These are phyloP conservation scores for Hydrochoerus hydrochaeris DNA, from an alignment of 2,113 vertebrate genomes.

Conservation along the genomic window DNA sequence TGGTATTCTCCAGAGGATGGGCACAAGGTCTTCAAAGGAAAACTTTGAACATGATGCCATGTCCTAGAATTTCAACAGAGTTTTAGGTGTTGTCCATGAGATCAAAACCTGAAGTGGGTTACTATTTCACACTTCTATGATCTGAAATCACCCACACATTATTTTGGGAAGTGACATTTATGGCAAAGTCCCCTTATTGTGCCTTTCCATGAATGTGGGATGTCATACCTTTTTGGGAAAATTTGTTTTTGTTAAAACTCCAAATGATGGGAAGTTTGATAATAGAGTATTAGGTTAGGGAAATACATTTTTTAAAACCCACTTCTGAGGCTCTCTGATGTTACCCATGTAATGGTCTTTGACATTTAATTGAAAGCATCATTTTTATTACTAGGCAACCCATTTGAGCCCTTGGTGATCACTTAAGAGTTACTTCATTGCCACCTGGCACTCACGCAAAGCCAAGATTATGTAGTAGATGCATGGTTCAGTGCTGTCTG, in stretches of 20 bases:
- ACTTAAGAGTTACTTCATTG: constrained; percentile 67
- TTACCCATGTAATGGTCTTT: constrained; percentile 62
- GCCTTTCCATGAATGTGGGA: neutral
- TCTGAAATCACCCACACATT: neutral
- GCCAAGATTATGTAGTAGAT: constrained; percentile 36
- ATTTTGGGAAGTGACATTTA: constrained; percentile 49
- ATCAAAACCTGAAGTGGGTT: constrained; percentile 37
- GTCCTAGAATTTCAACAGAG: constrained; percentile 26
- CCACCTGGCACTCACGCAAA: constrained; percentile 4
- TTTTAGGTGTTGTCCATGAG: neutral
- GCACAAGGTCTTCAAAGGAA: constrained; percentile 19
- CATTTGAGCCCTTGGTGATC: constrained; percentile 67
- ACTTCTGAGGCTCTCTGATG: constrained; percentile 36
- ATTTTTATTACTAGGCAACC: constrained; percentile 60
- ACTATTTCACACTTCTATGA: constrained; percentile 5
- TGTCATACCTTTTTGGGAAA: constrained; percentile 22
- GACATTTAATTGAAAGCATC: constrained; percentile 74
- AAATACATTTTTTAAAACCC: constrained; percentile 31
- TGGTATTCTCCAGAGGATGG: neutral
- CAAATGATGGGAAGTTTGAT: constrained; percentile 32
- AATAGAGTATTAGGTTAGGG: constrained; percentile 20
- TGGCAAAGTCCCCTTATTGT: constrained; percentile 18
- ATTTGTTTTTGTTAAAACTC: constrained; percentile 45
- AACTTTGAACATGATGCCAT: neutral
- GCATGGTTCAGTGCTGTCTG: neutral